phyloP scores from a whole-genome alignment of 92 coral and sea anemone genomes.

The Porites divaricata region DNA sequence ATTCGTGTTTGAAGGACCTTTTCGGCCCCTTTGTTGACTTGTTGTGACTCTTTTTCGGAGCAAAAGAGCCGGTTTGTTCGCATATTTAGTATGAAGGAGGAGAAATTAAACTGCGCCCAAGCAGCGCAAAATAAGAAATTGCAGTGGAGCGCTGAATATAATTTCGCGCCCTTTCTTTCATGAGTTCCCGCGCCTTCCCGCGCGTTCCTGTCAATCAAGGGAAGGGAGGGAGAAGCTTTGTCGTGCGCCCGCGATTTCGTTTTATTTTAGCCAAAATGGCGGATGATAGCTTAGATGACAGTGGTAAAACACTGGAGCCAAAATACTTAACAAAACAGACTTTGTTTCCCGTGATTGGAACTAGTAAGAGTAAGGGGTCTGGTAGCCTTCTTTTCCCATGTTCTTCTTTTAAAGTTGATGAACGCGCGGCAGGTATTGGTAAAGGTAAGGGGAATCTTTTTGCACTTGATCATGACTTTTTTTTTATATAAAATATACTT shows the following conservation, averaged over 20 bases:
- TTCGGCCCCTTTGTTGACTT: neutral
- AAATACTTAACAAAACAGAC: neutral
- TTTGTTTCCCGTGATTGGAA: slow-evolving; percentile 22
- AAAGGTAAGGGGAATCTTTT: neutral
- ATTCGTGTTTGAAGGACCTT: slow-evolving; percentile 6
- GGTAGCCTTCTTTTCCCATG: slow-evolving; percentile 29
- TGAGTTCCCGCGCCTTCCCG: slow-evolving; percentile 15
- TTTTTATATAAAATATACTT: no score
- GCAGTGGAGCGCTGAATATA: neutral
- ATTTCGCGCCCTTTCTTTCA: slow-evolving; percentile 35
- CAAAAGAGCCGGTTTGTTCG: slow-evolving; percentile 34
- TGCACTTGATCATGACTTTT: no score
- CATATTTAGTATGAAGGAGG: slow-evolving; percentile 16
- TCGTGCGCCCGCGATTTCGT: slow-evolving; percentile 11
- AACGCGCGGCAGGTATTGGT: neutral
- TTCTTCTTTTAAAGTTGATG: slow-evolving; percentile 15
- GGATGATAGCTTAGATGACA: neutral
- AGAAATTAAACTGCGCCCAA: slow-evolving; percentile 11
- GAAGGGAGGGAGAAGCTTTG: slow-evolving; percentile 4
- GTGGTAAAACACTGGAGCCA: neutral
- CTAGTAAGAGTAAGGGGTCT: neutral
- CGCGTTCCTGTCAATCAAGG: neutral
- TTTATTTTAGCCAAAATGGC: slow-evolving; percentile 24
- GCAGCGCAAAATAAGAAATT: slow-evolving; percentile 30
- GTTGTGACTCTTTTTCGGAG: neutral